Conservation (phyloP, 2,888 invertebrate species). For the Hemithea aestivaria region DNA sequence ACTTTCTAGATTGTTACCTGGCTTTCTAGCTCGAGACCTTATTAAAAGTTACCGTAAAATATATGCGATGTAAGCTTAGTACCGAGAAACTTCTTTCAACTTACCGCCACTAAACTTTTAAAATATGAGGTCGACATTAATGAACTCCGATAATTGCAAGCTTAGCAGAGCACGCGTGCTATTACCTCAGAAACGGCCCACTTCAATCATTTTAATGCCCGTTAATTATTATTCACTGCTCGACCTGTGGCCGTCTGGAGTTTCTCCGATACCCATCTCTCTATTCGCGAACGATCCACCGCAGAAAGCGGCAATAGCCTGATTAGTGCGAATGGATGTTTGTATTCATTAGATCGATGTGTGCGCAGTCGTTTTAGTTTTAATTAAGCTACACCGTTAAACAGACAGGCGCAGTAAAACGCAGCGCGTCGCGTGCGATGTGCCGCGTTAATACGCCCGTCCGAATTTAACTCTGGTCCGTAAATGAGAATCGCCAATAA, state of each 20-base stretch:
- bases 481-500: constrained; percentile 74
- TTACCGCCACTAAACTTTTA: constrained; percentile 40
- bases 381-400: constrained; percentile 70
- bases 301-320: constrained; percentile 41
- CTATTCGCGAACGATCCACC: constrained; percentile 38
- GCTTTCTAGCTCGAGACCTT: no score
- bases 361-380: constrained; percentile 68
- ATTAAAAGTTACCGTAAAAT: no score
- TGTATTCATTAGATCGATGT: constrained; percentile 47
- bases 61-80: no score
- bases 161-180: constrained; percentile 53
- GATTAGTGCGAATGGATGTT: constrained; percentile 40
- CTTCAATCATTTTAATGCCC: constrained; percentile 60
- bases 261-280: constrained; percentile 41
- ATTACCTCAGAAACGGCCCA: constrained; percentile 51
- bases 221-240: constrained; percentile 60
- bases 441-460: constrained; percentile 55
- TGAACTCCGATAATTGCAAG: constrained; percentile 60
- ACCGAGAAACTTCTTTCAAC: no score
- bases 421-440: constrained; percentile 48
- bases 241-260: constrained; percentile 37
- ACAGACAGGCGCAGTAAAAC: constrained; percentile 61
- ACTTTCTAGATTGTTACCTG: no score
- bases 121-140: constrained; percentile 53
- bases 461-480: constrained; percentile 58